These are phyloP conservation scores for Prionace glauca DNA, from an alignment of 2,797 vertebrate genomes.

Conservation along the genomic window DNA sequence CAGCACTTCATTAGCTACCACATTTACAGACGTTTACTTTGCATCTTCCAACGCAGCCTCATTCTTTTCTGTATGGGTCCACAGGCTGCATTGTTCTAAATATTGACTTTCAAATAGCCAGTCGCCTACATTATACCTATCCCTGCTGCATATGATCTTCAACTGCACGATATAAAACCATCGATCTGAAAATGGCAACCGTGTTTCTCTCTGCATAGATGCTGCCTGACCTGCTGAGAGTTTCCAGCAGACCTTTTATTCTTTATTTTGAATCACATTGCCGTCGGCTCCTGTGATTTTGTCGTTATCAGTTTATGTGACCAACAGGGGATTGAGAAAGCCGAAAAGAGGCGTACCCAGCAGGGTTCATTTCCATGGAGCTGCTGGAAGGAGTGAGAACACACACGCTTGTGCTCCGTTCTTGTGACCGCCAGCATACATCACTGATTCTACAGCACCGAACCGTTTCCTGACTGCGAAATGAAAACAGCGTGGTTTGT, in stretches of 20 bases:
- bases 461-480: not conserved
- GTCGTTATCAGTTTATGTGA: not conserved
- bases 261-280: not conserved
- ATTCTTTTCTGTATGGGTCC: not conserved
- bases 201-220: not conserved
- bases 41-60: not conserved
- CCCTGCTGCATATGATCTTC: not conserved
- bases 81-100: not conserved
- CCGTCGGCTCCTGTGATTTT: not conserved
- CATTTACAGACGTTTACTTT: not conserved
- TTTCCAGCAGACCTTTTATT: not conserved
- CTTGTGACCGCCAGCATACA: not conserved
- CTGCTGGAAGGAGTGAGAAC: not conserved
- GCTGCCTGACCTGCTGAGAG: not conserved
- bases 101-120: not conserved
- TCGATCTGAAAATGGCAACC: not conserved
- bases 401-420: too few species aligned
- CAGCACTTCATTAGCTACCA: not conserved
- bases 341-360: not conserved
- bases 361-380: not conserved
- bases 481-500: not conserved
- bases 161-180: not conserved
- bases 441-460: not conserved
- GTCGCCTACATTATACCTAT: not conserved
- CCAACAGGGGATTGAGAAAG: not conserved